Base-by-base conservation (phyloP, 2,797 vertebrate species). In the Danio kyathit region DNA sequence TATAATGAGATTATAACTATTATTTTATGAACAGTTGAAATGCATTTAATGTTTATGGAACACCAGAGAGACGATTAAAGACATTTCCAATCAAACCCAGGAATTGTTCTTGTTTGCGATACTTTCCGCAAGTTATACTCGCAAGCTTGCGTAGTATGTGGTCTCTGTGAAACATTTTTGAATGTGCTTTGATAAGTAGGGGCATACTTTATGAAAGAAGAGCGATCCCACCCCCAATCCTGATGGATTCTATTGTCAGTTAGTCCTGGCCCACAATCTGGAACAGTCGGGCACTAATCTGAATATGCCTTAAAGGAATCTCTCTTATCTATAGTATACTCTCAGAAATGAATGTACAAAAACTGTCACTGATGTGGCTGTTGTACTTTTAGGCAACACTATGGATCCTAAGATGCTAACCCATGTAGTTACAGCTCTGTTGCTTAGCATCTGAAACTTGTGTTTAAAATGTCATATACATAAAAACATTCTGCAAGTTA, bases 171-270 rank as follows among this genome's bases (percentile, higher is more conserved):
- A 71, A 14, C 44, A 10, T 43, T 74, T 74, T 74, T 63, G 4
- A 17, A 66, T 54, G 63, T 7, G 72, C 65, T 70, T 79, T 63
- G 72, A 79, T 19, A 60, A 77, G 49, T 41, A 40, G 74, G 80
- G 29, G 2, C 21, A 61, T 69, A 63, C 72, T 85, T 86, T 74
- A 79, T 82, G 72, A 81, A 82, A 60, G 76, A 79, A 77, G 73
- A 66, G 44, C 12, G 8, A 40, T 75, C 29, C 79, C 65, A 84
- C 83, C 81, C 81, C 76, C 86, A 87, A 64, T 88, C 88, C 82
- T 69, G 83, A 82, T 87, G 87, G 14, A 60, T 89, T 87, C 86
- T 86, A 88, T 86, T 87, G 85, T 87, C 56, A 84, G 82, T 80
- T 85, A 79, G 67, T 87, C 88, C 90, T 89, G 87, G 29, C 29